A percentile compares a stretch with the other conserved stretches of the same genome.
Evolutionary conservation across 2,888 invertebrate species (phyloP).

Genomic region (Sinotaia quadrata): DNA sequence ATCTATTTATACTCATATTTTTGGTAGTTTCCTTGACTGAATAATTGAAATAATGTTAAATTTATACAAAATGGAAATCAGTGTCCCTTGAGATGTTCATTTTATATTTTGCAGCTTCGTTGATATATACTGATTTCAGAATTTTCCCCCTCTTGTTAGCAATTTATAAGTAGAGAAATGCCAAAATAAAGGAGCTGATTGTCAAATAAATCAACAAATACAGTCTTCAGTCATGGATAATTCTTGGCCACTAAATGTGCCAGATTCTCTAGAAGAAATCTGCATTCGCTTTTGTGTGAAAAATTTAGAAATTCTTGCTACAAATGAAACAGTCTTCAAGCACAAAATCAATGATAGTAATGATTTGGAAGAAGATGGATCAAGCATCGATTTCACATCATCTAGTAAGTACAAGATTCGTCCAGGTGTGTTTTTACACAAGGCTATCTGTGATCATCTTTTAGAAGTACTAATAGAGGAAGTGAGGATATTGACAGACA

Average conservation of each 20-base stretch:
- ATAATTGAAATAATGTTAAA: too few species aligned
- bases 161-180: too few species aligned
- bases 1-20: too few species aligned
- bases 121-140: too few species aligned
- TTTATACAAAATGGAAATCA: too few species aligned
- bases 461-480: constrained; percentile 28
- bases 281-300: constrained; percentile 39
- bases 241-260: constrained; percentile 43
- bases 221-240: too few species aligned
- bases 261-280: constrained; percentile 41
- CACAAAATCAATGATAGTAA: background rate
- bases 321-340: background rate
- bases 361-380: background rate
- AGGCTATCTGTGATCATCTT: constrained; percentile 42
- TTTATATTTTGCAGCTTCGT: too few species aligned
- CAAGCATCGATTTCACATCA: background rate
- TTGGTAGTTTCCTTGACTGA: too few species aligned
- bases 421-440: constrained; percentile 39
- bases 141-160: too few species aligned
- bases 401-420: constrained; percentile 31
- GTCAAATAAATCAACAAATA: too few species aligned
- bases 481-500: constrained; percentile 22
- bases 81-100: too few species aligned
- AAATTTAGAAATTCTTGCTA: constrained; percentile 30
- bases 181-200: too few species aligned